Base-by-base conservation (phyloP, 1,140 invertebrate species). In the Drosophila sp. region DNA sequence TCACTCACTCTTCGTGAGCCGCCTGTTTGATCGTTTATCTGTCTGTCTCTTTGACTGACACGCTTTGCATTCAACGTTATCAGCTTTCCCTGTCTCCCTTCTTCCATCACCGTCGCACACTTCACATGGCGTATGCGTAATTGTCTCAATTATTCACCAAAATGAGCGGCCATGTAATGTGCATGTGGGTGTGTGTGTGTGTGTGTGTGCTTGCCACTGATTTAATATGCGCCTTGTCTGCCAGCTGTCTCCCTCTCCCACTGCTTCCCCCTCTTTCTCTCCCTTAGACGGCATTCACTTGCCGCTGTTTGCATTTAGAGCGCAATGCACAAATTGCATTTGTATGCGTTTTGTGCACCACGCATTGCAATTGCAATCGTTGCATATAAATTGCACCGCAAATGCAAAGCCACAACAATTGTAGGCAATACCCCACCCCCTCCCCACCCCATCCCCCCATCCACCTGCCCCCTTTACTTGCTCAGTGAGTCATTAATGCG, bases 141-240 rank as follows among this genome's bases (percentile, higher is more conserved):
- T 87, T 87, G 83, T 87, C 82, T 89, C 82, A 87, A 87, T 87
- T 87, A 87, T 89, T 87, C 82, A 87, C 82, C 83, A 73, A 87
- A 87, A 87, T 87, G 82, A 87, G 82, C 76, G 75, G 67, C 83
- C 79, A 76, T 82, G 51, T 64, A 57, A 65, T 70, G 70, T 62
- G 59, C 54, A 41, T 64, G 64, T 66, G 48, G 65, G 43, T 50
- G 27, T 45, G 11, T 58, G 34, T 75, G 61, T 59, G n/a, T 70
- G 36, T 13, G 36, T 64, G 53, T 59, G 40, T 66, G 71, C 62
- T 66, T 71, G 67, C 69, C 69, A 65, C 78, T 81, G 83, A 87
- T 87, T 87, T 87, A 83, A 83, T 82, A 79, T 83, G 76, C 72
- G 80, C 72, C 79, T 82, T 76, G 79, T 80, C 78, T 67, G 73